phyloP scores from a whole-genome alignment of 2,888 invertebrate species.

The Nomada hirtipes region DNA sequence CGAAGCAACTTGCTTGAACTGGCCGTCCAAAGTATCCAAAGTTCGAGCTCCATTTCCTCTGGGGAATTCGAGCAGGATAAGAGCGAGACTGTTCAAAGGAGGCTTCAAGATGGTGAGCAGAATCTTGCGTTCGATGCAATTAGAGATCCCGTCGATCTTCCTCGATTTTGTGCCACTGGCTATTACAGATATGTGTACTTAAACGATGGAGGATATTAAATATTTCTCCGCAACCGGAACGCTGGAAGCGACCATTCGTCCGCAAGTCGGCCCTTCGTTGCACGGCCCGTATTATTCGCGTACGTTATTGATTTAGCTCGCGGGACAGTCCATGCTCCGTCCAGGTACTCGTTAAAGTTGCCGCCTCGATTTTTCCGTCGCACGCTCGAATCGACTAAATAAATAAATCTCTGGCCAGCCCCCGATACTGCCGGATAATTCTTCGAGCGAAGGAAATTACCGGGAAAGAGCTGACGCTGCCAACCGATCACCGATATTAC shows the following conservation, averaged over 20 bases:
- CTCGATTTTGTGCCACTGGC: neutral
- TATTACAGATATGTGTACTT: too few species aligned
- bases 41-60: slow-evolving; percentile 39
- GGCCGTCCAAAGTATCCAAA: slow-evolving; percentile 27
- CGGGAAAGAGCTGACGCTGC: slow-evolving; percentile 38
- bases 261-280: too few species aligned
- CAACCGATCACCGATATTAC: slow-evolving; percentile 44
- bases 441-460: slow-evolving; percentile 6
- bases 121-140: slow-evolving; percentile 36
- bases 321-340: neutral
- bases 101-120: slow-evolving; percentile 7
- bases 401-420: slow-evolving; percentile 18
- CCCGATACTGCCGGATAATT: slow-evolving; percentile 2
- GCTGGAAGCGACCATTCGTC: too few species aligned
- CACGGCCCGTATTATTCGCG: too few species aligned
- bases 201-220: too few species aligned
- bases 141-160: slow-evolving; percentile 9
- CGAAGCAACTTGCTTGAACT: neutral
- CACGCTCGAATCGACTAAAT: slow-evolving; percentile 21
- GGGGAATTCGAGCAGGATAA: slow-evolving; percentile 8
- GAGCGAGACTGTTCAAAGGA: neutral
- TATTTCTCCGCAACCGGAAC: too few species aligned
- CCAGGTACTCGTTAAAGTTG: neutral
- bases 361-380: neutral
- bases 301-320: too few species aligned